Base-by-base conservation (phyloP, 2,888 invertebrate species). In the Amaurobius ferox region DNA sequence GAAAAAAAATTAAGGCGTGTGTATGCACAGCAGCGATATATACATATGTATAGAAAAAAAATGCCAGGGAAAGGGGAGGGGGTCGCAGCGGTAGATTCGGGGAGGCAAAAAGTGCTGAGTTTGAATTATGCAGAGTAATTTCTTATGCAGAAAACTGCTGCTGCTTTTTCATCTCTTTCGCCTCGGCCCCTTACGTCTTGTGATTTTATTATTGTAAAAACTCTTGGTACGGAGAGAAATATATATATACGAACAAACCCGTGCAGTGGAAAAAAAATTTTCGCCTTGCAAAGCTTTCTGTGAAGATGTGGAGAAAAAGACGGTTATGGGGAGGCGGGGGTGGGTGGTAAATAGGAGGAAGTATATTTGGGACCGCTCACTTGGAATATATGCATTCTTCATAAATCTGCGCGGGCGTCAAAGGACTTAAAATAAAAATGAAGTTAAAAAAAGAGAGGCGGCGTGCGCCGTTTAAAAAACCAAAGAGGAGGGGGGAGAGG, bases 181-280 rank as follows among this genome's bases (percentile, higher is more conserved):
- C 40, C 61, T 48, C 74, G 19, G n/a, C 13, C 68, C 61, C 44
- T 32, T 61, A 44, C 79, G 86, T 70, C 67, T 79, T 35, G 79
- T 86, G 86, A 86, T 86, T 86, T 86, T 86, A 86, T 86, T 86
- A 86, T 79, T 73, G 79, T 86, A 86, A 86, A 86, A 86, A 86
- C 85, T 79, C 72, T 48, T 55, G 19, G 67, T 16, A 40, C 67
- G 32, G 32, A 67, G 68, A 48, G 32, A 62, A 48, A 48, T 48
- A 67, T 72, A 85, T 77, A 70, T 72, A 72, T 78, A 78, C 55
- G 77, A 77, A 85, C 78, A 85, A 85, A 78, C 55, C 55, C 23
- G 11, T 55, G 55, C 23, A 6, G 70, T 44, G 55, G 67, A 77
- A 66, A 72, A 73, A 55, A 72, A 55, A 72, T 5, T 67, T 23